phyloP scores from a whole-genome alignment of 2,888 invertebrate genomes.

The Endotricha flammealis region DNA sequence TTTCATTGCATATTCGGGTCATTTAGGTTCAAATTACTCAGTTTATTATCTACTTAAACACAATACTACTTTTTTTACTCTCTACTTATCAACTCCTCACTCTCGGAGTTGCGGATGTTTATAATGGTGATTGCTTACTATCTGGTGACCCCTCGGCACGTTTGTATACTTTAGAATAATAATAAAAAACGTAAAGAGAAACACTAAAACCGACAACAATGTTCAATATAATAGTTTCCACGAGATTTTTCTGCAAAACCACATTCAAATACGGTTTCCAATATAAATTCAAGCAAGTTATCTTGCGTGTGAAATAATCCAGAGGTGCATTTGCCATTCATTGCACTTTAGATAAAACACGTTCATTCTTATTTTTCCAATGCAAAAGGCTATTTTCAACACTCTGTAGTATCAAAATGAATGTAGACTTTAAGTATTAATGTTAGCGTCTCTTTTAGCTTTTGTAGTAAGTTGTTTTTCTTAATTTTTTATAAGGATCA shows the following conservation, averaged over 20 bases:
- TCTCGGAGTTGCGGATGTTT: too few relatives aligned
- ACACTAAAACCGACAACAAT: too few relatives aligned
- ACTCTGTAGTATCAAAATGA: not conserved
- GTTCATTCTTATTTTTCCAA: constrained; percentile 11
- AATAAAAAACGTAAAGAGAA: too few relatives aligned
- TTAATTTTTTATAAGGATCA: not conserved
- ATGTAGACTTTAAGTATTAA: not conserved
- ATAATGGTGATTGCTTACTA: too few relatives aligned
- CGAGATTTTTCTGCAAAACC: constrained; percentile 10
- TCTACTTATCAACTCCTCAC: too few relatives aligned
- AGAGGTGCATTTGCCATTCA: constrained; percentile 24
- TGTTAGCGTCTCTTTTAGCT: not conserved
- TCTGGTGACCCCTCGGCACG: too few relatives aligned
- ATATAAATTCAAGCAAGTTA: constrained; percentile 21
- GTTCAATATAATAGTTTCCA: too few relatives aligned
- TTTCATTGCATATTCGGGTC: too few relatives aligned
- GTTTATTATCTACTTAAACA: too few relatives aligned
- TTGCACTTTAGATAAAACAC: constrained; percentile 25
- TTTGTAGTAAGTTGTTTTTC: not conserved
- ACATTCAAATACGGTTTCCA: constrained; percentile 14
- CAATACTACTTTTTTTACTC: too few relatives aligned
- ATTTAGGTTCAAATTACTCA: too few relatives aligned
- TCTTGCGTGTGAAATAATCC: constrained; percentile 26
- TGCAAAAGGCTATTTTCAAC: constrained; percentile 11
- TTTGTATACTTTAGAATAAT: too few relatives aligned